Evolutionary conservation across 2,113 vertebrate genomes (phyloP).

Genomic region (Acanthisitta chloris): DNA sequence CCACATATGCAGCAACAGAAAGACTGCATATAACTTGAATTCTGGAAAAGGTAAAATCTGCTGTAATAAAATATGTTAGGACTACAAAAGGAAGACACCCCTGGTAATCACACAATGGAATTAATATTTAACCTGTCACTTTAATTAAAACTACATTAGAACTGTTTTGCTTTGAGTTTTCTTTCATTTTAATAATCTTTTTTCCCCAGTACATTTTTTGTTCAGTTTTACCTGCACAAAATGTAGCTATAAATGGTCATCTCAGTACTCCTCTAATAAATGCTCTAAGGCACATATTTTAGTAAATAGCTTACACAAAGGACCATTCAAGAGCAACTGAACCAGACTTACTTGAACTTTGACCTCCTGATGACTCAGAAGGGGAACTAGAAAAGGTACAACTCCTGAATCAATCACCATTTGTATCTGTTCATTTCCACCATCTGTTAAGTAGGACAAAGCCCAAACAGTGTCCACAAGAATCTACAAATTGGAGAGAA

Average conservation of each 20-base stretch:
- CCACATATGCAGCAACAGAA: not conserved
- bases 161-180: not conserved
- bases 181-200: not conserved
- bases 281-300: not conserved
- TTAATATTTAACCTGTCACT: not conserved
- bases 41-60: not conserved
- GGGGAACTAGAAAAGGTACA: conserved; percentile 95
- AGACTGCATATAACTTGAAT: not conserved
- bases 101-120: not conserved
- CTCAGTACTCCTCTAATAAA: not conserved
- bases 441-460: conserved; percentile 96
- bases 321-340: not conserved
- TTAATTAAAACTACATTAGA: not conserved
- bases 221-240: not conserved
- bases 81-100: not conserved
- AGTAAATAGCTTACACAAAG: not conserved
- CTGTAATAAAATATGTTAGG: not conserved
- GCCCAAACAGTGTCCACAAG: conserved; percentile 99
- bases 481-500: conserved; percentile 78
- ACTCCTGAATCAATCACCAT: conserved; percentile 99
- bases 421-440: conserved; percentile 98
- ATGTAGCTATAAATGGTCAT: not conserved
- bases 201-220: not conserved
- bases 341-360: conserved; percentile 93
- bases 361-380: conserved; percentile 98